Evolutionary conservation across 2,797 vertebrate species (phyloP).

Genomic region (Acanthurus lineatus): DNA sequence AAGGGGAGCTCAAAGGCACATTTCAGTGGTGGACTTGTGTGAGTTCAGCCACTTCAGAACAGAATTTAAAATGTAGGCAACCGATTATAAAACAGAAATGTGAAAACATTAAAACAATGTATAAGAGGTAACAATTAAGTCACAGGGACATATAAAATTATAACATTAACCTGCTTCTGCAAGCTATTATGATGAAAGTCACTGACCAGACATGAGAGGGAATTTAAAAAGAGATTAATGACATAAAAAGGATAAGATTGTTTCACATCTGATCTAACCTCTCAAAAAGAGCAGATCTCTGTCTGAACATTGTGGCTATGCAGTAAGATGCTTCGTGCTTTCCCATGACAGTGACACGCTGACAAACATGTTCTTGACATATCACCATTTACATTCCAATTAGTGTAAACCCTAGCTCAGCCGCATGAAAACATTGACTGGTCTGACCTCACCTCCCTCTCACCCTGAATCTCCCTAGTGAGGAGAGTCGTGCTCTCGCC

Average conservation of each 20-base stretch:
- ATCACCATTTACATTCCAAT: slow-evolving; percentile 51
- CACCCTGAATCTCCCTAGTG: slow-evolving; percentile 10
- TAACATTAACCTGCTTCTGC: slow-evolving; percentile 3
- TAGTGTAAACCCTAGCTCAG: slow-evolving; percentile 45
- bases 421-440: slow-evolving; percentile 21
- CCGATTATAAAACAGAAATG: slow-evolving; percentile 34
- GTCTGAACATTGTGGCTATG: slow-evolving; percentile 15
- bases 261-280: slow-evolving; percentile 24
- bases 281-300: slow-evolving; percentile 11
- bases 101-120: slow-evolving; percentile 12
- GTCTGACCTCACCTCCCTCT: slow-evolving; percentile 22
- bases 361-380: slow-evolving; percentile 41
- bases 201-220: slow-evolving; percentile 3
- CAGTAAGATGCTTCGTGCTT: not conserved
- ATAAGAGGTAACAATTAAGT: slow-evolving; percentile 11
- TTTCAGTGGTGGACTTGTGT: slow-evolving; percentile 30
- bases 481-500: slow-evolving; percentile 4
- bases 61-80: slow-evolving; percentile 15
- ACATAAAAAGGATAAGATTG: not conserved
- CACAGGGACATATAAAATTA: slow-evolving; percentile 12
- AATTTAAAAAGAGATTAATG: slow-evolving; percentile 13
- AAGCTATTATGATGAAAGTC: not conserved
- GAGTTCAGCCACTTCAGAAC: slow-evolving; percentile 34
- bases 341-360: slow-evolving; percentile 31
- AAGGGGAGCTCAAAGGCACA: slow-evolving; percentile 38